A percentile compares a stretch with the other conserved stretches of the same genome.
Evolutionary conservation across 2,797 vertebrate genomes (phyloP).

Genomic region (Rhincodon typus): DNA sequence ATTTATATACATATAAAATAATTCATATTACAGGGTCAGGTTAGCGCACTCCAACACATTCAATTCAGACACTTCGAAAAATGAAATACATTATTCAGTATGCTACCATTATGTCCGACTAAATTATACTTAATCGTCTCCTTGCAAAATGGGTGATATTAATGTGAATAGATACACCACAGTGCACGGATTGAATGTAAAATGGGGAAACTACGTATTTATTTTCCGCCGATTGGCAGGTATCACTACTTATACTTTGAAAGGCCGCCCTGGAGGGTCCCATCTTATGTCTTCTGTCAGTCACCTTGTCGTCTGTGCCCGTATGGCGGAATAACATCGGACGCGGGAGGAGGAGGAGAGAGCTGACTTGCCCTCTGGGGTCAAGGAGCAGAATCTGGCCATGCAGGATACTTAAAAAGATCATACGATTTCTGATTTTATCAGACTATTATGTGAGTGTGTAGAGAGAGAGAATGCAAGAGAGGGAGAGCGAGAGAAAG

Average conservation of each 20-base stretch:
- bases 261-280: conserved; percentile 1
- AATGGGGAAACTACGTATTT: background rate
- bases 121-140: background rate
- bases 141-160: background rate
- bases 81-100: background rate
- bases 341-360: conserved; percentile 46
- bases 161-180: background rate
- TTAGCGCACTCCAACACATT: background rate
- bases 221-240: background rate
- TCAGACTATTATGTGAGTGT: too few species aligned
- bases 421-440: background rate
- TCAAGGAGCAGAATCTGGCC: conserved; percentile 59
- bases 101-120: background rate
- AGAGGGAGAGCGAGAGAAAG: background rate
- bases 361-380: conserved; percentile 49
- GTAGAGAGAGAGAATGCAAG: background rate
- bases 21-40: background rate
- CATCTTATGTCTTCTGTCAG: conserved; percentile 50
- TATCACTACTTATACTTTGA: background rate
- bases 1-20: background rate
- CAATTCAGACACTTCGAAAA: background rate
- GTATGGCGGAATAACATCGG: conserved; percentile 58
- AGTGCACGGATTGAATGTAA: background rate
- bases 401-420: background rate
- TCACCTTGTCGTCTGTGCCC: conserved; percentile 54